A percentile compares a stretch with the other conserved stretches of the same genome.
These are phyloP conservation scores for Diploscapter pachys DNA, from an alignment of 1,140 invertebrate genomes.

Conservation along the genomic window DNA sequence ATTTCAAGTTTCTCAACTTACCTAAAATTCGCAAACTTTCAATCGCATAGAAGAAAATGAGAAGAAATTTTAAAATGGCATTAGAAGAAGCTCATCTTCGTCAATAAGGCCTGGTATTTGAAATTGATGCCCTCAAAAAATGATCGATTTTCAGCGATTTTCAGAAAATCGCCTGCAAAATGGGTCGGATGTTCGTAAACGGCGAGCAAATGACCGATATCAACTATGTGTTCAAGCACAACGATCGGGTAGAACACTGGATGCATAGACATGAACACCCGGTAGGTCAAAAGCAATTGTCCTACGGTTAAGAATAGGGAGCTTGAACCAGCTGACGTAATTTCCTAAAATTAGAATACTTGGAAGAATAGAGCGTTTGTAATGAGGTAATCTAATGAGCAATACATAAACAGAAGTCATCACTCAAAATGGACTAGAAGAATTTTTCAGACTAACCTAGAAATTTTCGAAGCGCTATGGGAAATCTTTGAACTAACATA, in stretches of 20 bases:
- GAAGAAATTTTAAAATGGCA: too few species aligned
- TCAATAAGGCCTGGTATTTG: slow-evolving; percentile 49
- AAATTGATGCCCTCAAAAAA: slow-evolving; percentile 71
- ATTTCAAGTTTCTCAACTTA: too few species aligned
- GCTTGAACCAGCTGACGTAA: neutral
- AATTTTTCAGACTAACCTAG: too few species aligned
- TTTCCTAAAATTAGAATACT: slow-evolving; percentile 7
- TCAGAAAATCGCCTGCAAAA: slow-evolving; percentile 79
- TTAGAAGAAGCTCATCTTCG: too few species aligned
- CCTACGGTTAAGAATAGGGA: neutral
- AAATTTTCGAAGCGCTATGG: too few species aligned
- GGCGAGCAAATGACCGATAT: slow-evolving; percentile 78
- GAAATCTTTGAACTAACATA: too few species aligned
- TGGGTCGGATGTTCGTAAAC: slow-evolving; percentile 88
- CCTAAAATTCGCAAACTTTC: too few species aligned
- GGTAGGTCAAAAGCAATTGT: slow-evolving; percentile 25
- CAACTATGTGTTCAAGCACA: slow-evolving; percentile 86
- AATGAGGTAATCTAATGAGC: too few species aligned
- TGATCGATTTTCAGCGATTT: slow-evolving; percentile 46
- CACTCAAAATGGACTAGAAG: too few species aligned
- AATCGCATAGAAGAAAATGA: too few species aligned
- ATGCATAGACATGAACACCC: slow-evolving; percentile 67
- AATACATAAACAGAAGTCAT: too few species aligned
- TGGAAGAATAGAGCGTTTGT: too few species aligned
- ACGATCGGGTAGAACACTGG: slow-evolving; percentile 87